These are phyloP conservation scores for Halcyon smyrnensis DNA, from an alignment of 2,797 vertebrate species.

Conservation along the genomic window DNA sequence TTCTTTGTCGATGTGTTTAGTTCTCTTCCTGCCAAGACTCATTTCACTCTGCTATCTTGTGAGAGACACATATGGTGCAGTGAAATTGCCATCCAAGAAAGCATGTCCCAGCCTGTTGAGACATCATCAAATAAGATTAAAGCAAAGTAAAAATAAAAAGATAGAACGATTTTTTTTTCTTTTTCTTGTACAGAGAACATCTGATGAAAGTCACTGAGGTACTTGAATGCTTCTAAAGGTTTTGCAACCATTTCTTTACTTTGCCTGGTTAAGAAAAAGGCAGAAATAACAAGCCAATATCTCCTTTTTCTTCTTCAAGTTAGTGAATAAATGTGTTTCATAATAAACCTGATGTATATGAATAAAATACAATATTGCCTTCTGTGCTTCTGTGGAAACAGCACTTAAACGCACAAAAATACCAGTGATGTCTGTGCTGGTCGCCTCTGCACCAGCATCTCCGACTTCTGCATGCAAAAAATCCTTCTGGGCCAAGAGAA, in stretches of 20 bases:
- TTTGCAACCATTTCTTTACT: conserved; percentile 83
- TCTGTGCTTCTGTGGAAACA: conserved; percentile 48
- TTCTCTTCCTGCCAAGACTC: conserved; percentile 91
- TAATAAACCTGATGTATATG: conserved; percentile 79
- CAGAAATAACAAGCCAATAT: conserved; percentile 73
- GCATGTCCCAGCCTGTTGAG: conserved; percentile 99
- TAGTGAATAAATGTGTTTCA: conserved; percentile 67
- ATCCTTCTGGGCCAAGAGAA: neutral
- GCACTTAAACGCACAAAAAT: conserved; percentile 31
- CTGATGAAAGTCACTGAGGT: conserved; percentile 85
- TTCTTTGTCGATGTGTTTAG: conserved; percentile 88
- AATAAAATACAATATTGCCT: conserved; percentile 76
- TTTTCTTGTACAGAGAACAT: conserved; percentile 82
- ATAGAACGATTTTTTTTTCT: conserved; percentile 86
- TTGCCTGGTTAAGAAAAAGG: conserved; percentile 81
- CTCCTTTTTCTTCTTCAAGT: conserved; percentile 75
- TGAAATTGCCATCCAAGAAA: conserved; percentile 98
- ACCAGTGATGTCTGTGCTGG: neutral
- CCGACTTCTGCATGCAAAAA: neutral
- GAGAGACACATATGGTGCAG: conserved; percentile 96
- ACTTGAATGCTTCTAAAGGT: conserved; percentile 85
- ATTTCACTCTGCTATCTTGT: conserved; percentile 90
- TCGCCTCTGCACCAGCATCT: neutral
- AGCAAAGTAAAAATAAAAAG: conserved; percentile 95
- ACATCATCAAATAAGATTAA: conserved; percentile 99